Percentiles rank a stretch among this genome's conserved stretches.
Conservation (phyloP, 2,888 invertebrate species). For the Cryptus viduatorius region DNA sequence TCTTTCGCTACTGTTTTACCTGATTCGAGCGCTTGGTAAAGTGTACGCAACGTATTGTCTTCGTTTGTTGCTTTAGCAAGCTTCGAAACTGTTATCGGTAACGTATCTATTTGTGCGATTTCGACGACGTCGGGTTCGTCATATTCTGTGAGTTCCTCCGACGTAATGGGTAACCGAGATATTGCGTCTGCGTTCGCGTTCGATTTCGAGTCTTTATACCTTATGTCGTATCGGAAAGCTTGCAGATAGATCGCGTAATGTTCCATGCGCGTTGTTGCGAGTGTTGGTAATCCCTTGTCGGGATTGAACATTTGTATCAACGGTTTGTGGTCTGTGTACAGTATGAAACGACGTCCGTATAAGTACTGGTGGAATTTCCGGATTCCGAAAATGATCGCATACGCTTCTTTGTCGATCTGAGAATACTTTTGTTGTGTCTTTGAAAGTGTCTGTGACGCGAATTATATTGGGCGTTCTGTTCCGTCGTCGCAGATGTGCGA, state of each 20-base stretch:
- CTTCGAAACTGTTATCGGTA: constrained; percentile 34
- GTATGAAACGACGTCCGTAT: constrained; percentile 52
- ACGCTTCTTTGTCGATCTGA: constrained; percentile 69
- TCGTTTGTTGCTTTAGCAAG: background rate
- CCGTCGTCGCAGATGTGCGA: constrained; percentile 48
- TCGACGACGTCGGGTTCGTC: constrained; percentile 38
- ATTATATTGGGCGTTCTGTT: constrained; percentile 68
- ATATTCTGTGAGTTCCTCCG: background rate
- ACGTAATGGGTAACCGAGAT: constrained; percentile 22
- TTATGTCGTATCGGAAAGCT: constrained; percentile 49
- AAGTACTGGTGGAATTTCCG: constrained; percentile 71
- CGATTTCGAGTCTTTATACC: constrained; percentile 32
- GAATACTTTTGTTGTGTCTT: constrained; percentile 58
- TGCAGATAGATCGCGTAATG: constrained; percentile 74
- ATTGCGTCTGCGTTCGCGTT: constrained; percentile 54
- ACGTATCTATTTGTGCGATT: constrained; percentile 19
- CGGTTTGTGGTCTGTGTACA: constrained; percentile 73
- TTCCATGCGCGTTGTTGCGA: constrained; percentile 73
- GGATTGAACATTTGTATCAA: constrained; percentile 69
- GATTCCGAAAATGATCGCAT: constrained; percentile 69
- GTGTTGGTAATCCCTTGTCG: constrained; percentile 65
- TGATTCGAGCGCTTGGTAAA: background rate
- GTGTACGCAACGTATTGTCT: background rate
- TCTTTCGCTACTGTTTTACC: constrained; percentile 18
- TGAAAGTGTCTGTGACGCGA: constrained; percentile 64